A percentile compares a stretch with the other conserved stretches of the same genome.
Conservation (phyloP, 2,113 vertebrate genomes). For the Eretmochelys imbricata region DNA sequence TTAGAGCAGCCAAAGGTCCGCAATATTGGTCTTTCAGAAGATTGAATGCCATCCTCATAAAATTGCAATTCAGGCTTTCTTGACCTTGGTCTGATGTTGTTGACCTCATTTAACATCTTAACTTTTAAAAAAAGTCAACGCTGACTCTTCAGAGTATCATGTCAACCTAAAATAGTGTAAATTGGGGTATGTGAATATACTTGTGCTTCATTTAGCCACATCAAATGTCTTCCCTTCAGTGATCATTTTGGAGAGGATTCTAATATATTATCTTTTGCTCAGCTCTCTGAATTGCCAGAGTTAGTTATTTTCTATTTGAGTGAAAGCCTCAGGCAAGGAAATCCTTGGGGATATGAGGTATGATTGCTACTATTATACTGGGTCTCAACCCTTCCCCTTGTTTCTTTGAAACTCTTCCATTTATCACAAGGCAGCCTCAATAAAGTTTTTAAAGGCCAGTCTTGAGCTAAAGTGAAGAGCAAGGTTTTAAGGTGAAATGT, state of each 20-base stretch:
- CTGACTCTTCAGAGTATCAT: not conserved
- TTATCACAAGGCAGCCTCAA: not conserved
- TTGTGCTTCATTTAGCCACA: not conserved
- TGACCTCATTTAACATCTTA: slow-evolving; percentile 12
- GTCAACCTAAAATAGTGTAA: not conserved
- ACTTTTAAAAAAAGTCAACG: not conserved
- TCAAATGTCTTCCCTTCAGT: not conserved
- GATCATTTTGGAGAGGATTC: not conserved
- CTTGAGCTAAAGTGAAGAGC: not conserved
- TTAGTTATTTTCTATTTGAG: not conserved
- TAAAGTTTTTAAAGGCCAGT: not conserved
- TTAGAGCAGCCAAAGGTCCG: slow-evolving; percentile 15
- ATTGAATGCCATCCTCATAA: not conserved
- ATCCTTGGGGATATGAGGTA: not conserved
- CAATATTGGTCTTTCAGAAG: slow-evolving; percentile 33
- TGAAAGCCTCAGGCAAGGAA: not conserved
- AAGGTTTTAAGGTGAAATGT: not conserved
- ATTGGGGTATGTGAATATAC: not conserved
- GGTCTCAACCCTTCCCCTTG: not conserved
- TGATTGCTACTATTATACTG: not conserved
- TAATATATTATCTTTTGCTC: not conserved
- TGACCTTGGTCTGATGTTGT: not conserved
- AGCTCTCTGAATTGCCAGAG: not conserved
- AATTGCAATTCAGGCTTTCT: slow-evolving; percentile 19
- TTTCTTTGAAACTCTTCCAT: not conserved